Conservation (phyloP, 2,797 vertebrate genomes). For the Cuculus canorus region DNA sequence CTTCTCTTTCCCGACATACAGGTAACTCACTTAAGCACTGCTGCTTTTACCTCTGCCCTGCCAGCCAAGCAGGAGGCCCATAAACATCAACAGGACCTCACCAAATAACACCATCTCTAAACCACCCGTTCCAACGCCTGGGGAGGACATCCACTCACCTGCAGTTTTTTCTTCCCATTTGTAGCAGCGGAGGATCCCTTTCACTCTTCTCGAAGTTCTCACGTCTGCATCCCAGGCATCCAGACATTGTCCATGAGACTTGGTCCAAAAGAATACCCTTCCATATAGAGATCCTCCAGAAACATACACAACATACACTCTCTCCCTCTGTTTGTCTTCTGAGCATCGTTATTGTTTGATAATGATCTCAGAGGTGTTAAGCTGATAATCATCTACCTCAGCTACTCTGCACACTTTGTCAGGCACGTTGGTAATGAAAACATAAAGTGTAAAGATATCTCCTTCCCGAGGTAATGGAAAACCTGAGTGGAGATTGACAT, state of each 20-base stretch:
- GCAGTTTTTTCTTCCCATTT: neutral
- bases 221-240: neutral
- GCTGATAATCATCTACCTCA: conserved; percentile 66
- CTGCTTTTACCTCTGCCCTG: neutral
- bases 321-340: neutral
- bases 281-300: neutral
- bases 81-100: neutral
- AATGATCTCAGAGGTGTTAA: conserved; percentile 60
- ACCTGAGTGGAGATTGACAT: conserved; percentile 56
- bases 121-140: fast-evolving
- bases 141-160: neutral
- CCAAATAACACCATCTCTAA: neutral
- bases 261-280: neutral
- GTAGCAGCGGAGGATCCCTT: neutral
- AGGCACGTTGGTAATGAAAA: conserved; percentile 54
- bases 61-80: neutral
- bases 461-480: conserved; percentile 68
- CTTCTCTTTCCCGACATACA: neutral
- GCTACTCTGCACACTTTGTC: conserved; percentile 38
- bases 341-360: neutral
- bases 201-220: neutral
- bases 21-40: neutral
- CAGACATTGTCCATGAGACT: fast-evolving
- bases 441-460: conserved; percentile 36
- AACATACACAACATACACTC: neutral